Conservation (phyloP, 2,797 vertebrate genomes). For the Simalia tracyae region DNA sequence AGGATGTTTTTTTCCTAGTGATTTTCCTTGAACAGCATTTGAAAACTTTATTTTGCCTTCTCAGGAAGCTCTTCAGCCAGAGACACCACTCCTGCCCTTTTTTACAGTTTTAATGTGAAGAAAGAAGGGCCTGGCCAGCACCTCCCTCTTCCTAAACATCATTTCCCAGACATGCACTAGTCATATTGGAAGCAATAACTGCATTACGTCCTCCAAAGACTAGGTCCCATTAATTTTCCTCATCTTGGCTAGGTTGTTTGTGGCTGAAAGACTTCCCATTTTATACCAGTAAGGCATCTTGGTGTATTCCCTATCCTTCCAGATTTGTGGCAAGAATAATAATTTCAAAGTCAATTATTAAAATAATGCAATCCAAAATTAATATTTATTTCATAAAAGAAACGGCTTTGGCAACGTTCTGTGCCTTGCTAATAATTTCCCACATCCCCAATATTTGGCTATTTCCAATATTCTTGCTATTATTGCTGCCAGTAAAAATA, state of each 20-base stretch:
- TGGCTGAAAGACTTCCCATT: not conserved
- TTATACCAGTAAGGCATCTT: not conserved
- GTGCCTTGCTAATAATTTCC: not conserved
- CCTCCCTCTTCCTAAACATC: not conserved
- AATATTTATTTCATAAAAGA: not conserved
- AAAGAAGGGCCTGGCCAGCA: not conserved
- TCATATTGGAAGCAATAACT: not conserved
- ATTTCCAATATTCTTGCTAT: not conserved
- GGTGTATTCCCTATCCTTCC: not conserved
- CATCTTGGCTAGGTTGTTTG: not conserved
- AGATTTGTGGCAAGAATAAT: not conserved
- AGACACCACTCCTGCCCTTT: too few relatives aligned
- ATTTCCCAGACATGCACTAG: not conserved
- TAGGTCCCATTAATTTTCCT: not conserved
- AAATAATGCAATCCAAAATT: not conserved
- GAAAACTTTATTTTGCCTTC: too few relatives aligned
- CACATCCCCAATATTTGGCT: not conserved
- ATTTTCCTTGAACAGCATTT: too few relatives aligned
- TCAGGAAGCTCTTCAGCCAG: too few relatives aligned
- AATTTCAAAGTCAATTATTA: not conserved
- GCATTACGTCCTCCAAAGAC: not conserved
- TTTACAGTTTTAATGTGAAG: too few relatives aligned
- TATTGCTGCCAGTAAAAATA: not conserved
- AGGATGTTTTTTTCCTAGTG: not conserved
- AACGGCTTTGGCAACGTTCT: too few relatives aligned